These are phyloP conservation scores for Columbina picui DNA, from an alignment of 2,113 vertebrate species.

Conservation along the genomic window DNA sequence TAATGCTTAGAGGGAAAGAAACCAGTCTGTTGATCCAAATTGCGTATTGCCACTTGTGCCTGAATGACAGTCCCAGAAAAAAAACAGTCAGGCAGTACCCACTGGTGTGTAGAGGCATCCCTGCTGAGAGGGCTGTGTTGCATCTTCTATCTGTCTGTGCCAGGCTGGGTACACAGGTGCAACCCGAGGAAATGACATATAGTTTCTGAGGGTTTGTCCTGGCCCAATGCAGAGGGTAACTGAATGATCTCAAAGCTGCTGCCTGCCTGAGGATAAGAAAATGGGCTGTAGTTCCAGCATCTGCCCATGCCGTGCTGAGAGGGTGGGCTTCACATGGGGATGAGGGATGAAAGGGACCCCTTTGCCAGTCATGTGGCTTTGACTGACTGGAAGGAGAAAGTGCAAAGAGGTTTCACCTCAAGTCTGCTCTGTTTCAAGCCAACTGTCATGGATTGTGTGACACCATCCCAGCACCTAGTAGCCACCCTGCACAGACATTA, in stretches of 20 bases:
- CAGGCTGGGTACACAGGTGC: not conserved
- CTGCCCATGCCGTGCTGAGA: not conserved
- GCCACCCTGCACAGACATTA: not conserved
- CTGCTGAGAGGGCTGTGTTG: not conserved
- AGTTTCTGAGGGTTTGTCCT: not conserved
- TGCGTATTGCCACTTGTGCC: not conserved
- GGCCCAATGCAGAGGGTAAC: not conserved
- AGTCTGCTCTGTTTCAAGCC: not conserved
- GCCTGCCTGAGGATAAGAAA: not conserved
- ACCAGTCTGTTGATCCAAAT: not conserved
- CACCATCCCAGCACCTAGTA: not conserved
- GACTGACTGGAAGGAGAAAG: not conserved
- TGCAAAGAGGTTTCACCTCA: not conserved
- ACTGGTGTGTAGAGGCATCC: not conserved
- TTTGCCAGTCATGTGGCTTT: not conserved
- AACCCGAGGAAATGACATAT: not conserved
- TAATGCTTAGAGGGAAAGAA: slow-evolving; percentile 3
- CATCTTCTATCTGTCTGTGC: not conserved
- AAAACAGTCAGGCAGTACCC: not conserved
- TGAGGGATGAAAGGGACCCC: not conserved
- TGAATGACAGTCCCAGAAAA: not conserved
- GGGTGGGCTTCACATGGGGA: fast-evolving
- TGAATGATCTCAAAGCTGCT: not conserved
- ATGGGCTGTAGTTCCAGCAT: not conserved
- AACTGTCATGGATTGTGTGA: not conserved